These are phyloP conservation scores for Anorthoa munda DNA, from an alignment of 2,888 invertebrate species.

Conservation along the genomic window DNA sequence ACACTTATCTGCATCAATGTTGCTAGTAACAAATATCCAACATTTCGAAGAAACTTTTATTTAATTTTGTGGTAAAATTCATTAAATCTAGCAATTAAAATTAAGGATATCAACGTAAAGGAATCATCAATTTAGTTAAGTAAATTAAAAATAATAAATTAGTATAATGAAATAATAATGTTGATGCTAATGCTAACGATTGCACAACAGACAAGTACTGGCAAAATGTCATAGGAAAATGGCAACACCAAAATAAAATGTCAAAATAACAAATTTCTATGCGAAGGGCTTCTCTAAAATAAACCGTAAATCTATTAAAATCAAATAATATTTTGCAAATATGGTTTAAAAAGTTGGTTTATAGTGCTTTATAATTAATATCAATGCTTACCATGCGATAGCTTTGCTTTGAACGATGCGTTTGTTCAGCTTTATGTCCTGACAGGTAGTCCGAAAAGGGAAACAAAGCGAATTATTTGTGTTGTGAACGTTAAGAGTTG, in stretches of 20 bases:
- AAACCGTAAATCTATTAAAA: conserved; percentile 62
- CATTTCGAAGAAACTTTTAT: background rate
- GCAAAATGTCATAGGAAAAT: background rate
- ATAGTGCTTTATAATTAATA: conserved; percentile 50
- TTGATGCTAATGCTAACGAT: background rate
- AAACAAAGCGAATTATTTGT: conserved; percentile 80
- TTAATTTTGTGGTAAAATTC: background rate
- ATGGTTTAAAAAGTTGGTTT: conserved; percentile 68
- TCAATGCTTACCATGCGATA: conserved; percentile 63
- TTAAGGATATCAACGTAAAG: too few relatives aligned
- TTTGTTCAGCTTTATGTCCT: conserved; percentile 65
- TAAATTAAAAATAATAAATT: too few relatives aligned
- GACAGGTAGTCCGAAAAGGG: conserved; percentile 77
- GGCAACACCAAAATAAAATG: conserved; percentile 66
- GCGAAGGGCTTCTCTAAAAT: conserved; percentile 64
- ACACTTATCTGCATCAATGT: conserved; percentile 17
- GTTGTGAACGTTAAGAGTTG: conserved; percentile 67
- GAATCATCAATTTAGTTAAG: background rate
- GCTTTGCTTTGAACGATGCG: conserved; percentile 58
- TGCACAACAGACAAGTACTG: background rate
- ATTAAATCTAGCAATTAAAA: background rate
- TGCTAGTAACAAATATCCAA: conserved; percentile 11
- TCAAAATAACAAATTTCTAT: conserved; percentile 70
- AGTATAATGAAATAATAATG: too few relatives aligned
- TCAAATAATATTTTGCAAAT: conserved; percentile 59